A percentile compares a stretch with the other conserved stretches of the same genome.
phyloP scores from a whole-genome alignment of 2,888 invertebrate species.

The Stenotaenia linearis region DNA sequence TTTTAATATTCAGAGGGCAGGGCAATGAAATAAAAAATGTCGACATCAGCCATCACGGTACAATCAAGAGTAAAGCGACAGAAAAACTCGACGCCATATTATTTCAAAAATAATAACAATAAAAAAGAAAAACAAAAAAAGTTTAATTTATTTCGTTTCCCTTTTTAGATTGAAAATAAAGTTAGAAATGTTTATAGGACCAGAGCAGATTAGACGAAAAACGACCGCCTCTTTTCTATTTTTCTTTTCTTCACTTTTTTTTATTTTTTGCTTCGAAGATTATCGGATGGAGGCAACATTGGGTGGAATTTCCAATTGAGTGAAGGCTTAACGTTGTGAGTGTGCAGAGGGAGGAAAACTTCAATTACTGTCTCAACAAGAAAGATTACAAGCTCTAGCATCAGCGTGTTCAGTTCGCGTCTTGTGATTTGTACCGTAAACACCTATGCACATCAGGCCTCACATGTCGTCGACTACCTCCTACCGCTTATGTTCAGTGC shows the following conservation, averaged over 20 bases:
- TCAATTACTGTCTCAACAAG: conserved; percentile 19
- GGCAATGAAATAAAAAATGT: neutral
- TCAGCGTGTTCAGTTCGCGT: neutral
- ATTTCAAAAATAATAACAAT: neutral
- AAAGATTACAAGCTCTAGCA: neutral
- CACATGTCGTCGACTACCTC: neutral
- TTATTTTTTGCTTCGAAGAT: neutral
- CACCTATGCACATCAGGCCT: neutral
- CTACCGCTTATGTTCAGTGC: neutral
- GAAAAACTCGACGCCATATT: neutral
- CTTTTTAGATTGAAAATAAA: neutral
- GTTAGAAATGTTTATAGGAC: neutral
- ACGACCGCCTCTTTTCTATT: neutral
- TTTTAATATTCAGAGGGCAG: neutral
- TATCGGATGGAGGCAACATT: conserved; percentile 7
- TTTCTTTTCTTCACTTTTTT: neutral
- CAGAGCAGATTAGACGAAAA: neutral
- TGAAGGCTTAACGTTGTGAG: conserved; percentile 13
- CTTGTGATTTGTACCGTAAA: conserved; percentile 7
- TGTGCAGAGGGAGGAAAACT: conserved; percentile 1
- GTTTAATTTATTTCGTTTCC: neutral
- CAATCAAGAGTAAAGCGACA: neutral
- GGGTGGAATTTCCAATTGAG: conserved; percentile 14
- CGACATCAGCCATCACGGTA: neutral
- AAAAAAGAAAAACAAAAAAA: neutral